Conservation (phyloP, 2,888 invertebrate genomes). For the Torymus auratus region DNA sequence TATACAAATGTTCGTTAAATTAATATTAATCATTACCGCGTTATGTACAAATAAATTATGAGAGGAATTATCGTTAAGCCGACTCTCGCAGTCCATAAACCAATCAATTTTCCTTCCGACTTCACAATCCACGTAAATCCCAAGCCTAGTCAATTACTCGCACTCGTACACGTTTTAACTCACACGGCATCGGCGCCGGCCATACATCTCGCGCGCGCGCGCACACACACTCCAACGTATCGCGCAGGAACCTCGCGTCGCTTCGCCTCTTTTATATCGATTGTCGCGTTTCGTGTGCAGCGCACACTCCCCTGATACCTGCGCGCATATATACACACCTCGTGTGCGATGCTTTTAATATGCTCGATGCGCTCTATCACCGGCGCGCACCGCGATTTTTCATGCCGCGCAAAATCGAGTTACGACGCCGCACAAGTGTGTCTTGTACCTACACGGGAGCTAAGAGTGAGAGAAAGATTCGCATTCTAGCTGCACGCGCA, state of each 20-base stretch:
- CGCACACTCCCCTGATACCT: no score
- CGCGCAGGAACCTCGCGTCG: not conserved
- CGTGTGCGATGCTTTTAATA: slow-evolving; percentile 26
- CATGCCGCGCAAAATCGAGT: not conserved
- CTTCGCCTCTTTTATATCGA: slow-evolving; percentile 14
- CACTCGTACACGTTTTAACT: not conserved
- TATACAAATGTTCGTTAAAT: no score
- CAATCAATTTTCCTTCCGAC: not conserved
- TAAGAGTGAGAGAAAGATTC: slow-evolving; percentile 30
- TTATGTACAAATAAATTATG: no score
- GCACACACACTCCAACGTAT: no score
- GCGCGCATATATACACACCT: no score
- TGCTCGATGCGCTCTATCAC: slow-evolving; percentile 7
- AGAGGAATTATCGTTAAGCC: not conserved
- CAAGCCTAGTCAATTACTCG: slow-evolving; percentile 7
- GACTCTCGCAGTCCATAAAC: not conserved
- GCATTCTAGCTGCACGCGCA: slow-evolving; percentile 62
- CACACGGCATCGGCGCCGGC: not conserved
- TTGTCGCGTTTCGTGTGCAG: not conserved
- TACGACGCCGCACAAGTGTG: not conserved
- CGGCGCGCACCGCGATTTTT: slow-evolving; percentile 14
- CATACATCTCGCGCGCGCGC: slow-evolving; percentile 9
- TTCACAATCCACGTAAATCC: slow-evolving; percentile 5
- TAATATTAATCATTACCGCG: no score
- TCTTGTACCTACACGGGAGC: not conserved